Conservation (phyloP, 2,797 vertebrate genomes). For the Anguilla anguilla region DNA sequence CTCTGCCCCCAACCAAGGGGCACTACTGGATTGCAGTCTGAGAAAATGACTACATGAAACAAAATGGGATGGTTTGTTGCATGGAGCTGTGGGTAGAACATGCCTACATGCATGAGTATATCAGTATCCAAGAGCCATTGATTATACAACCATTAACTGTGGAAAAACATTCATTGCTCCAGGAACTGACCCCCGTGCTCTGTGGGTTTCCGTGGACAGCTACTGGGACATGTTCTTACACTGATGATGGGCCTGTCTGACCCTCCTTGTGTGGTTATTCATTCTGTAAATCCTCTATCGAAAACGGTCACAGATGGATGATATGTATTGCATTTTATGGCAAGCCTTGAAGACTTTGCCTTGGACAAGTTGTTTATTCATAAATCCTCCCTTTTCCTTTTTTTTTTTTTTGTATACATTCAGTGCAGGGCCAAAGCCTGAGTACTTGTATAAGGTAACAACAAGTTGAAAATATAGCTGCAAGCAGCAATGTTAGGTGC, state of each 20-base stretch:
- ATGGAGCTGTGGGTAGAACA: not conserved
- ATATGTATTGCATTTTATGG: not conserved
- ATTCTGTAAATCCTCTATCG: not conserved
- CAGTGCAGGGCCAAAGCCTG: conserved; percentile 9
- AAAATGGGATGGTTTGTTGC: not conserved
- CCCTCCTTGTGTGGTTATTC: conserved; percentile 5
- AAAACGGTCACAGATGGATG: not conserved
- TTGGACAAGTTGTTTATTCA: not conserved
- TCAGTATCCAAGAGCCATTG: not conserved
- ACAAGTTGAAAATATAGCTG: not conserved
- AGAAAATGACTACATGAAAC: not conserved
- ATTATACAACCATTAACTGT: not conserved
- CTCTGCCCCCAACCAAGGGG: not conserved
- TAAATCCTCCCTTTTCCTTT: not conserved
- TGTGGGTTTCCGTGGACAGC: not conserved
- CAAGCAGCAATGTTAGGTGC: too few relatives aligned
- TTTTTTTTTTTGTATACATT: not conserved
- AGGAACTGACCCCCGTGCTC: not conserved
- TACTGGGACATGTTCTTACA: not conserved
- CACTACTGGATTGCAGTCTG: not conserved
- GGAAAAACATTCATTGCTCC: not conserved
- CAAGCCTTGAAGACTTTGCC: not conserved
- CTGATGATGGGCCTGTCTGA: conserved; percentile 1
- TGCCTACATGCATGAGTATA: not conserved
- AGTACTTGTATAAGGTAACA: conserved; percentile 32